Evolutionary conservation across 1,140 invertebrate species (phyloP), one percentile per base, ranked within the genome.

Genomic region (Caenorhabditis inopinata): DNA sequence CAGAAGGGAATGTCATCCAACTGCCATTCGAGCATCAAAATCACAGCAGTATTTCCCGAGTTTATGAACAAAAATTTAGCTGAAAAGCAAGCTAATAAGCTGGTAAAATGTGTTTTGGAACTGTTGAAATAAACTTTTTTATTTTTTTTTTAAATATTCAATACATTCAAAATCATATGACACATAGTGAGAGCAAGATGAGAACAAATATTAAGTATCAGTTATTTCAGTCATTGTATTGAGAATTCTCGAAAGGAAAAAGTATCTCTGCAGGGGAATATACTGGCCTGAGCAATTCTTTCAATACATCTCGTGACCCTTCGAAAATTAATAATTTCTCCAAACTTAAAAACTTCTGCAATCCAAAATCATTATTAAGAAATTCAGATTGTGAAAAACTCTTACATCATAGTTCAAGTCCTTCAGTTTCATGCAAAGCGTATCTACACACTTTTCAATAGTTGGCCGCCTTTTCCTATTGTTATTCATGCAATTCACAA

Each of bases 41-140:
- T 62, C 14, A 62, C 53, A 32, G 53, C 53, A 3, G 29, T 62
- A 5, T 62, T 62, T n/a, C 53, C 53, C 3, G 53, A 62, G 27
- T 62, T 16, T 35, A 62, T 62, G 53, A 62, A 62, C 14, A 62
- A 62, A 21, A 62, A 62, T 62, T n/a, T 62, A 7, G 53, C 53
- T n/a, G 53, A 62, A 14, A 62, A 62, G 16, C 53, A 62, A 32
- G n/a, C 53, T 0, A 62, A 32, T 14, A 62, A 62, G 27, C n/a
- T 62, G 27, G 29, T 62, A 16, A 29, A 62, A 32, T 62, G 53
- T 16, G 53, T 62, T 29, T 32, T 35, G n/a, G 35, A 62, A 32
- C 27, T 32, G 14, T 62, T 62, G 27, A 62, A 62, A 32, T 62
- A 62, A 62, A 62, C 0, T 32, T 0, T 32, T 32, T 32, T 35